Evolutionary conservation across 2,113 vertebrate genomes (phyloP), one percentile per base, ranked within the genome.

Genomic region (Heterotis niloticus): DNA sequence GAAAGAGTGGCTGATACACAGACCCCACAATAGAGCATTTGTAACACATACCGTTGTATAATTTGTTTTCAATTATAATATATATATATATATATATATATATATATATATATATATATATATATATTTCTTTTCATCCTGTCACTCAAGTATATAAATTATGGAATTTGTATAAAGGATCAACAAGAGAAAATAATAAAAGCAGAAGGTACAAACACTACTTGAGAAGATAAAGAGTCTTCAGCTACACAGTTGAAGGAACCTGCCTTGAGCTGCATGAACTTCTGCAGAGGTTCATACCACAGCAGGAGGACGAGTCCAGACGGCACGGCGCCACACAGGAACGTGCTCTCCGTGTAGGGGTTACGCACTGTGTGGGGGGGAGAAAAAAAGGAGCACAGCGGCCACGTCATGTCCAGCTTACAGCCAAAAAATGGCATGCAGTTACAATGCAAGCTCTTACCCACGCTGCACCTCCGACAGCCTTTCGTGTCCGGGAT

Each of bases 401-500:
- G 9, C n/a, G 57, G 14, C 4, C 0, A 26, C 2, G 18, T 75
- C 26, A 71, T 51, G 56, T 4, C 12, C 1, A 51, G n/a, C 4
- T 17, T 26, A 29, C 74, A 28, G 24, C 56, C 28, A 28, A 28
- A 20, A 67, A 17, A 52, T 1, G 13, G 59, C 11, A 10, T 11
- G 59, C 59, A 3, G 59, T 7, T 10, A 62, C 59, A 11, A 62
- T 11, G 51, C 14, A 23, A 74, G 12, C 10, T 7, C 90, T 89
- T 85, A 91, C 90, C 90, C 65, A 91, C 88, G 0, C 87, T 85
- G 56, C 90, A 90, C 81, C 89, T 87, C 74, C 88, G 82, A 78
- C 93, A 94, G 67, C 93, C 92, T 79, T 93, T 94, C 78, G 92
- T 93, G 82, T 94, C 92, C 0, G 92, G 90, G 23, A 94, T 92